Base-by-base conservation (phyloP, 2,797 vertebrate species). In the Picus viridis region DNA sequence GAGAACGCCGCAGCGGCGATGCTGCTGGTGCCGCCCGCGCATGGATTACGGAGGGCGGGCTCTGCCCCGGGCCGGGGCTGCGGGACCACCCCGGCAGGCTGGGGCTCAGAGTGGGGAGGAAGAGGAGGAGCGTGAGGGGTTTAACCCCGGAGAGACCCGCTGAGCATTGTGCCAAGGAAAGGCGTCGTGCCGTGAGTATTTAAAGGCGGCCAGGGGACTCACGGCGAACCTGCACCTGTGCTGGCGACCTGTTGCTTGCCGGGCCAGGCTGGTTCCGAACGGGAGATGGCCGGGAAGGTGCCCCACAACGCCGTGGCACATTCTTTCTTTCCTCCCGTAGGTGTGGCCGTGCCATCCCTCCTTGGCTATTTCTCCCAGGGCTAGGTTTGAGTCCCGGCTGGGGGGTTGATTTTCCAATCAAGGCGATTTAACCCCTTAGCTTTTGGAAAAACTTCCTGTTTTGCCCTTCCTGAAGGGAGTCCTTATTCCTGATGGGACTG, bases 41-140 rank as follows among this genome's bases (percentile, higher is more conserved):
- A 87, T 24, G 56, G 90, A 95, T 86, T 83, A 61, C 0, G 61
- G 89, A 70, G 71, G 89, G 91, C 83, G 77, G 96, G 85, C 88
- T 89, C 76, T 90, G 92, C 92, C 59, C 89, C 79, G 22, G 49
- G 13, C 61, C 27, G 56, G 80, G 89, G 76, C 59, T 72, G 68
- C 78, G 16, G 88, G 92, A 93, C 88, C 88, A 91, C 89, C 91
- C 91, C 64, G 58, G 43, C 82, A 9, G 43, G 56, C 78, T 51
- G 62, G 41, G 61, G 47, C 41, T 32, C 34, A 30, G 36, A 22
- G 24, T 57, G 83, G 79, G 79, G 51, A 90, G 93, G 83, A 93
- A 78, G 56, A 78, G 96, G 95, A 95, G 95, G 96, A 85, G 94
- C 92, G 7, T 54, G 76, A 51, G 36, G 58, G 70, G 74, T n/a